Percentiles rank a stretch among this genome's conserved stretches.
Evolutionary conservation across 2,888 invertebrate species (phyloP).

Genomic region (Thymelicus lineola): DNA sequence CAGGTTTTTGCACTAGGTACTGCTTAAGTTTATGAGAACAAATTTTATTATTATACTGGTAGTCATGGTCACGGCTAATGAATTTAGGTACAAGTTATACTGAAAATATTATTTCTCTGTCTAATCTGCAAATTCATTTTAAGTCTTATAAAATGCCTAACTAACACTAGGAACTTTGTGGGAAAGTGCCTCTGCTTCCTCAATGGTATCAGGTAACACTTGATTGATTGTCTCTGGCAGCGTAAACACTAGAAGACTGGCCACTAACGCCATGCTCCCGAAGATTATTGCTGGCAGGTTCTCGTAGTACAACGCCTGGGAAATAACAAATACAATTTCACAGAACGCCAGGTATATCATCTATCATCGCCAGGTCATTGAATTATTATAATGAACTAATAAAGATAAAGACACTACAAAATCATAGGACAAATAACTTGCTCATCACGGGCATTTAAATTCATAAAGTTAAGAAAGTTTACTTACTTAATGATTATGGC

Average conservation of each 20-base stretch:
- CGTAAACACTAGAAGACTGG: conserved; percentile 82
- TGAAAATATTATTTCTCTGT: too few species aligned
- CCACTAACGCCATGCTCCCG: conserved; percentile 80
- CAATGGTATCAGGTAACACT: conserved; percentile 85
- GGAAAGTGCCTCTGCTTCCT: conserved; percentile 82
- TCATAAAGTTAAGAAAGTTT: too few species aligned
- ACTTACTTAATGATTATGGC: too few species aligned
- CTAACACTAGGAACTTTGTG: conserved; percentile 37
- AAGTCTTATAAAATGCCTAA: not conserved
- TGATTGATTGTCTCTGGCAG: conserved; percentile 87
- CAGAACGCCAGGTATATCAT: not conserved
- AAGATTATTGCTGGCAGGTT: conserved; percentile 86
- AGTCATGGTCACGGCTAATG: too few species aligned
- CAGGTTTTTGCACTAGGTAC: too few species aligned
- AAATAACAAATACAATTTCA: conserved; percentile 27
- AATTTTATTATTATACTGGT: too few species aligned
- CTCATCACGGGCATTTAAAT: too few species aligned
- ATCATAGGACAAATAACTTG: too few species aligned
- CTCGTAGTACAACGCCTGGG: conserved; percentile 73
- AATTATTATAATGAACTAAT: not conserved
- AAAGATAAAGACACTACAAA: not conserved
- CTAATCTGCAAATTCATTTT: too few species aligned
- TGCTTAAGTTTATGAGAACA: too few species aligned
- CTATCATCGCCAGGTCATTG: too few species aligned
- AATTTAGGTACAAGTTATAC: too few species aligned